Conservation (phyloP, 2,113 vertebrate species). For the Rhegmatorhina hoffmannsi region DNA sequence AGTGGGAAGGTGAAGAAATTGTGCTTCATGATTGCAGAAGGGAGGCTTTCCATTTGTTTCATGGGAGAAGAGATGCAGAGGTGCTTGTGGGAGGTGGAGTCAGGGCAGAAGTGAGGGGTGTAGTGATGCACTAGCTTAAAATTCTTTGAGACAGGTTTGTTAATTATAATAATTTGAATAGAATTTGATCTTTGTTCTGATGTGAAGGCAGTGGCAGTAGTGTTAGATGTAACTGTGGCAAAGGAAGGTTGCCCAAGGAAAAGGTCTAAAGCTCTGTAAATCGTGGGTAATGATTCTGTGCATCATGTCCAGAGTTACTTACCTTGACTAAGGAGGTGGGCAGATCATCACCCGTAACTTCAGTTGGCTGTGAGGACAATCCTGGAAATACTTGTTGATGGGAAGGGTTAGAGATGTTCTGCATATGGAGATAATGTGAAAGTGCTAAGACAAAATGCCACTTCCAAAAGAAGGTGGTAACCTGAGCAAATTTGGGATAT, state of each 20-base stretch:
- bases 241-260: background rate
- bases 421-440: background rate
- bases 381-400: background rate
- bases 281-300: background rate
- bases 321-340: background rate
- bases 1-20: background rate
- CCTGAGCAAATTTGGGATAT: background rate
- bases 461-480: background rate
- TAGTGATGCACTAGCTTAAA: background rate
- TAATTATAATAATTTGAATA: background rate
- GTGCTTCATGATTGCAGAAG: background rate
- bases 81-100: background rate
- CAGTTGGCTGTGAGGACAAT: background rate
- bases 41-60: background rate
- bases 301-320: background rate
- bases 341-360: background rate
- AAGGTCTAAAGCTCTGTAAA: background rate
- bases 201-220: rapidly evolving
- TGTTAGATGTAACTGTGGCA: background rate
- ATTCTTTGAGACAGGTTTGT: background rate
- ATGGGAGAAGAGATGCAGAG: background rate
- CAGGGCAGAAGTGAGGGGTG: background rate
- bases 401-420: background rate
- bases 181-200: background rate
- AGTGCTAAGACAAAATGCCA: background rate